Evolutionary conservation across 2,113 vertebrate species (phyloP).

Genomic region (Hepsetus odoe): DNA sequence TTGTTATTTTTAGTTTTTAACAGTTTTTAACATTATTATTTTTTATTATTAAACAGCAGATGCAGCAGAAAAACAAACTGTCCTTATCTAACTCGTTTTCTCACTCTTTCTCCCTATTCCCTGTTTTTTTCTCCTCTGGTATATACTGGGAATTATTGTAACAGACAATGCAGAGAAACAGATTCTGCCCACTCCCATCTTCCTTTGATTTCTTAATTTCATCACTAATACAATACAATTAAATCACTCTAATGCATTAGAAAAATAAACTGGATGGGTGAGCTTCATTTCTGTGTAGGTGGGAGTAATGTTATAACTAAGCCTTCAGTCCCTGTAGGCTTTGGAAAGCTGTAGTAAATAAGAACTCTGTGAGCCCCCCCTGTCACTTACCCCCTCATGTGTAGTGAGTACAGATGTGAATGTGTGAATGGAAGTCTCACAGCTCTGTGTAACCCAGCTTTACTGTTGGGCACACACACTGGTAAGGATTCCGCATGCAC

Average conservation of each 20-base stretch:
- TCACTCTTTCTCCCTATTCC: too few relatives aligned
- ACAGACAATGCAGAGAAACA: too few relatives aligned
- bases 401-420: background rate
- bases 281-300: conserved; percentile 2
- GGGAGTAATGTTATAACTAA: background rate
- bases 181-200: too few relatives aligned
- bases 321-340: background rate
- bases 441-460: background rate
- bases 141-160: too few relatives aligned
- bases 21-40: too few relatives aligned
- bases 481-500: background rate
- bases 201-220: too few relatives aligned
- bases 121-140: too few relatives aligned
- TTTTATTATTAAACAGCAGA: too few relatives aligned
- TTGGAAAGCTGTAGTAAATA: background rate
- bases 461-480: background rate
- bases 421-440: background rate
- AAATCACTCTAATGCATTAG: conserved; percentile 11
- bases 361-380: background rate
- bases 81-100: conserved; percentile 7
- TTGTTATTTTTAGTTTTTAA: too few relatives aligned
- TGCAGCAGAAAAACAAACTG: background rate
- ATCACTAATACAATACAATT: too few relatives aligned
- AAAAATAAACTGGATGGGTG: conserved; percentile 7
- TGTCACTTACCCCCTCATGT: conserved; percentile 17